Percentiles rank a stretch among this genome's conserved stretches.
Conservation (phyloP, 2,113 vertebrate species). For the Xiphias gladius region DNA sequence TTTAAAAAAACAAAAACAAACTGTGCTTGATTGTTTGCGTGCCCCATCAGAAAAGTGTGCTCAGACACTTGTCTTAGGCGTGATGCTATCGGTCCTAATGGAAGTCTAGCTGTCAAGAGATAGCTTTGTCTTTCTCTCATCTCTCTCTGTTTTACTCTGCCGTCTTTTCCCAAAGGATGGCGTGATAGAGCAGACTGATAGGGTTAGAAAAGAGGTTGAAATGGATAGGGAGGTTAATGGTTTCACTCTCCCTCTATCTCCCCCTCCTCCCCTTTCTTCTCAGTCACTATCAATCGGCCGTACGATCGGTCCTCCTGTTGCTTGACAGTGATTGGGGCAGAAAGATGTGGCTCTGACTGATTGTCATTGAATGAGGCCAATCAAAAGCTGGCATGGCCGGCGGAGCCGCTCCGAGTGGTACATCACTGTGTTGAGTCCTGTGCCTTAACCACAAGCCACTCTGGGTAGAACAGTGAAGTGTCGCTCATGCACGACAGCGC, state of each 20-base stretch:
- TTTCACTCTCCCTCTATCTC: slow-evolving; percentile 47
- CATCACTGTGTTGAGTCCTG: slow-evolving; percentile 7
- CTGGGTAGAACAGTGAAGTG: slow-evolving; percentile 53
- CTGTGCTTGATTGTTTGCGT: slow-evolving; percentile 31
- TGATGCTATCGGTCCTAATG: slow-evolving; percentile 78
- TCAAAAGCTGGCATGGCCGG: slow-evolving; percentile 52
- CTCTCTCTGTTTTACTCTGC: slow-evolving; percentile 68
- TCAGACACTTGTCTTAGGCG: slow-evolving; percentile 65
- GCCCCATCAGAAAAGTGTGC: slow-evolving; percentile 56
- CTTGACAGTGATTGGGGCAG: slow-evolving; percentile 59
- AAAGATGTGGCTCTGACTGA: slow-evolving; percentile 49
- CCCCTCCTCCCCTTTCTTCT: slow-evolving; percentile 54
- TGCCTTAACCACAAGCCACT: slow-evolving; percentile 47
- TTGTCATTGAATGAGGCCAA: slow-evolving; percentile 64
- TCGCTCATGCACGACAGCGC: slow-evolving; percentile 51
- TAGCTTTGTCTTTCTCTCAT: slow-evolving; percentile 73
- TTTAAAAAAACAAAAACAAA: not conserved
- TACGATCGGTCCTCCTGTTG: slow-evolving; percentile 66
- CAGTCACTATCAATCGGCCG: slow-evolving; percentile 59
- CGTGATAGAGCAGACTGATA: slow-evolving; percentile 73
- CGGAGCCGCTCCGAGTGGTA: slow-evolving; percentile 28
- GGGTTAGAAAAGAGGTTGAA: slow-evolving; percentile 68
- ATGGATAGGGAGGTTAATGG: slow-evolving; percentile 76
- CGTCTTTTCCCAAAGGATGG: slow-evolving; percentile 68
- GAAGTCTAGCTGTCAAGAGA: slow-evolving; percentile 75